Conservation (phyloP, 2,113 vertebrate genomes). For the Campylorhamphus procurvoides region DNA sequence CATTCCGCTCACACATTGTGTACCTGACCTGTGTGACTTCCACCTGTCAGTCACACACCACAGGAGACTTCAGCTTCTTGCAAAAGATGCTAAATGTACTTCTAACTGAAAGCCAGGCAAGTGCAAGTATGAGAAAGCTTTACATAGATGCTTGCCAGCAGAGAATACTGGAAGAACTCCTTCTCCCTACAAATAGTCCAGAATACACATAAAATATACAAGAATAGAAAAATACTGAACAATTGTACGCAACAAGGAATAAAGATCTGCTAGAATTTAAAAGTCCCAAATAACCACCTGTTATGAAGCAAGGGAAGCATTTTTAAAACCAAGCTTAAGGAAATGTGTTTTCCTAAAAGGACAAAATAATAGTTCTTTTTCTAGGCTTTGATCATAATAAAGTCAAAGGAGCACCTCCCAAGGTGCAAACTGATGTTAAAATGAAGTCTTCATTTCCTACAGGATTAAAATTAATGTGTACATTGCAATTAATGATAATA, state of each 20-base stretch:
- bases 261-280: neutral
- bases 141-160: neutral
- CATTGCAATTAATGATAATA: neutral
- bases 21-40: neutral
- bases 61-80: neutral
- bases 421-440: neutral
- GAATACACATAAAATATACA: neutral
- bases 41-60: neutral
- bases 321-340: neutral
- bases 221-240: neutral
- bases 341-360: neutral
- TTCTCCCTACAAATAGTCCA: neutral
- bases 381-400: neutral
- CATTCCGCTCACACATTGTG: accelerated
- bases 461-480: neutral
- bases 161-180: neutral
- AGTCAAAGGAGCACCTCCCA: neutral
- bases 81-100: neutral
- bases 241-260: neutral
- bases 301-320: neutral
- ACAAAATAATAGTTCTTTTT: neutral
- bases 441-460: neutral
- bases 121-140: neutral
- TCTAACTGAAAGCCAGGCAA: neutral
- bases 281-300: neutral